Evolutionary conservation across 2,888 invertebrate species (phyloP), one percentile per base, ranked within the genome.

Genomic region (Pyrrhia umbra): DNA sequence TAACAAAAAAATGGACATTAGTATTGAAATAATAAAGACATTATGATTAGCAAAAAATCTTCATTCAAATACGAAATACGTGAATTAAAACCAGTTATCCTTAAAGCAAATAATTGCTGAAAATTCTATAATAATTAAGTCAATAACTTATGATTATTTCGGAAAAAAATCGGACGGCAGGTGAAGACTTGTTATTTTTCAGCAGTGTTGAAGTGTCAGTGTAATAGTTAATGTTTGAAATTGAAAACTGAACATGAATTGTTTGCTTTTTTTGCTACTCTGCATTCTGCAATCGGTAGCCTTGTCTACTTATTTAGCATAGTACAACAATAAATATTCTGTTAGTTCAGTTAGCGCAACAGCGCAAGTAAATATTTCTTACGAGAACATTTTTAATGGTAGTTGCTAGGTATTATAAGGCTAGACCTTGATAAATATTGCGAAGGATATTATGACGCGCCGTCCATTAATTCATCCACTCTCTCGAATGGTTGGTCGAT

Each of bases 1-100:
- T 1, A 79, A 77, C 23, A 79, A 59, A 49, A 58, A 68, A 2
- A 2, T 20, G 43, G 49, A 39, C 49, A 64, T 57, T 54, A 64
- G 39, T 56, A 20, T 23, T 15, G 1, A 21, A 10, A 58, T n/a
- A 54, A 1, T 25, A 57, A 2, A 10, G 3, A 21, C 0, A 16
- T 52, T 15, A 34, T 13, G 8, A 0, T 3, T 18, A 15, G n/a
- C n/a, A n/a, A 39, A 37, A 2, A 57, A 49, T 51, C 16, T 27
- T 21, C 2, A 34, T 16, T 51, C 2, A 23, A 34, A 40, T 23
- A 47, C 13, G 8, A 63, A 39, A 1, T 23, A 21, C 5, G n/a
- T 2, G 27, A 25, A 50, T 15, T 16, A 51, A 37, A n/a, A 27
- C 30, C 27, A 56, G 15, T 47, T 34, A 25, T 16, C 6, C 23